Evolutionary conservation across 2,113 vertebrate species (phyloP), one percentile per base, ranked within the genome.

Genomic region (Protomyctophum bolini): DNA sequence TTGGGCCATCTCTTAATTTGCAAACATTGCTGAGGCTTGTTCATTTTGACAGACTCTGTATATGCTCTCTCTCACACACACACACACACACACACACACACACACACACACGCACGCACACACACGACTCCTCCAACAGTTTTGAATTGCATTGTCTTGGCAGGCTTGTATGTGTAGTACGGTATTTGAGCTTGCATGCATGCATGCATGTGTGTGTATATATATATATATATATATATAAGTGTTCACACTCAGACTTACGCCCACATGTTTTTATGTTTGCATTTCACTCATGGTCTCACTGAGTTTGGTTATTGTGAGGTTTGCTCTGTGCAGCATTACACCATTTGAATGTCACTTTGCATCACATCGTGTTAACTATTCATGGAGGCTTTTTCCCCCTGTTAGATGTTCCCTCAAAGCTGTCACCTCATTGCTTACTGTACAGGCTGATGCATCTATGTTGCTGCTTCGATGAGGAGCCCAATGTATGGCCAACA

Each of bases 281-380:
- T 67, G 50, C 10, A 41, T 63, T 41, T 54, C 70, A 73, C 33
- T 71, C 47, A 15, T 49, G 12, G 11, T 63, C 47, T 71, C 61
- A 67, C 55, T 3, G 62, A 47, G 70, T 78, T 76, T 69, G 73
- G 68, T 75, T 75, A 77, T 80, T 81, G 64, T 49, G 76, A 57
- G 70, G 56, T 76, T 71, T 77, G 58, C 51, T 66, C 76, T 66
- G 48, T 79, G 60, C 62, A 60, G 74, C 10, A 58, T 87, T 83
- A 79, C 71, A 75, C 74, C 75, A 86, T 86, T 80, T 76, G 62
- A 68, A 47, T 83, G 68, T 83, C 75, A 78, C 63, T 76, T 85
- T 87, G 67, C 70, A 83, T 87, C 81, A 87, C 64, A 52, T 82
- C 75, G 73, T 33, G 46, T 86, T 82, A 79, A 77, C 51, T 71